Evolutionary conservation across 1,140 invertebrate genomes (phyloP).

Genomic region (Anastrepha obliqua): DNA sequence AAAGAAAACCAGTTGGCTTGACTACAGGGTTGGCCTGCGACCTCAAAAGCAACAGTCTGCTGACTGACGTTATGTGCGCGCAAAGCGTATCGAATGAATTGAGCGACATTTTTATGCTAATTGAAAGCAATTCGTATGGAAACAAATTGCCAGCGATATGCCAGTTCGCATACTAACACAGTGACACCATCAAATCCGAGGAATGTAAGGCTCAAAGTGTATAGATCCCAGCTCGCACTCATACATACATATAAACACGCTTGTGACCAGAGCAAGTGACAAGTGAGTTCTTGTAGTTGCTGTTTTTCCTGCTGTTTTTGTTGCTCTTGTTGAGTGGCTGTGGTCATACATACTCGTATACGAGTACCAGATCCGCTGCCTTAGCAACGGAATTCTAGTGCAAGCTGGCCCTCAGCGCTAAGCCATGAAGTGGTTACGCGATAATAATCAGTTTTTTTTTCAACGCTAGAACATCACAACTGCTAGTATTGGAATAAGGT

Average conservation of each 20-base stretch:
- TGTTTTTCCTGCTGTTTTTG: no score
- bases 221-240: not conserved
- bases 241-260: not conserved
- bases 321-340: not conserved
- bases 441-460: conserved; percentile 34
- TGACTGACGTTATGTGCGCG: not conserved
- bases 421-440: conserved; percentile 44
- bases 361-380: not conserved
- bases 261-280: conserved; percentile 7
- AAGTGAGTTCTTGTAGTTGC: not conserved
- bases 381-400: not conserved
- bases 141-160: conserved; percentile 63
- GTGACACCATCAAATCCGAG: not conserved
- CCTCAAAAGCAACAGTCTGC: conserved; percentile 13
- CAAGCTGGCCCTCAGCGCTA: not conserved
- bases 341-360: not conserved
- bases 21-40: no score
- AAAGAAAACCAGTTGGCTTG: no score
- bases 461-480: no score
- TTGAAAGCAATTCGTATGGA: conserved; percentile 68
- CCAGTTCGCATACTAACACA: conserved; percentile 16
- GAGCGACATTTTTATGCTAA: conserved; percentile 70
- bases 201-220: not conserved
- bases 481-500: not conserved
- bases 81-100: conserved; percentile 12